These are phyloP conservation scores for Pyrrhia umbra DNA, from an alignment of 2,888 invertebrate genomes.

Conservation along the genomic window DNA sequence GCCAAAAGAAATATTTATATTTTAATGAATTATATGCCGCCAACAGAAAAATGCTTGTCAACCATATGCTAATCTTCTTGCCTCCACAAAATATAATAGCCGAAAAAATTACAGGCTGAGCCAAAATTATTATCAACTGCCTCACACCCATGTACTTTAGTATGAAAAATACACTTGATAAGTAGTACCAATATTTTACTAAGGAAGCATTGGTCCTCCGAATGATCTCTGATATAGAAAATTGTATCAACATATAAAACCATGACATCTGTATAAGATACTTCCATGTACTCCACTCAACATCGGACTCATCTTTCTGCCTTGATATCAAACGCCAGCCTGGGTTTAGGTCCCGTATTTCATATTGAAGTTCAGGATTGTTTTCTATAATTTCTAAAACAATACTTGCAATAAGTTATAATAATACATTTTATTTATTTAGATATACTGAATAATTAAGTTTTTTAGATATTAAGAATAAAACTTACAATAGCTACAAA, in stretches of 20 bases:
- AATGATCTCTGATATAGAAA: conserved; percentile 88
- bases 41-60: conserved; percentile 86
- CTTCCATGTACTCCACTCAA: conserved; percentile 93
- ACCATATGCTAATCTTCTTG: conserved; percentile 89
- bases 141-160: conserved; percentile 84
- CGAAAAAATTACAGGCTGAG: conserved; percentile 90
- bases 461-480: too few relatives aligned
- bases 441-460: too few relatives aligned
- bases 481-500: too few relatives aligned
- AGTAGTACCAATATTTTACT: conserved; percentile 89
- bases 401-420: conserved; percentile 12
- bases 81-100: conserved; percentile 82
- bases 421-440: too few relatives aligned
- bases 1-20: conserved; percentile 84
- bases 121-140: conserved; percentile 85
- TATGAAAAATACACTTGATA: conserved; percentile 86
- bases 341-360: conserved; percentile 86
- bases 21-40: conserved; percentile 87
- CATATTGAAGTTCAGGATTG: conserved; percentile 63
- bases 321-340: conserved; percentile 90
- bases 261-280: conserved; percentile 86
- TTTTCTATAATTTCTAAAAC: conserved; percentile 78
- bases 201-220: conserved; percentile 70
- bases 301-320: conserved; percentile 92
- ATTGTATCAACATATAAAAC: conserved; percentile 90